Evolutionary conservation across 2,113 vertebrate species (phyloP).

Genomic region (Hemiprocne comata): DNA sequence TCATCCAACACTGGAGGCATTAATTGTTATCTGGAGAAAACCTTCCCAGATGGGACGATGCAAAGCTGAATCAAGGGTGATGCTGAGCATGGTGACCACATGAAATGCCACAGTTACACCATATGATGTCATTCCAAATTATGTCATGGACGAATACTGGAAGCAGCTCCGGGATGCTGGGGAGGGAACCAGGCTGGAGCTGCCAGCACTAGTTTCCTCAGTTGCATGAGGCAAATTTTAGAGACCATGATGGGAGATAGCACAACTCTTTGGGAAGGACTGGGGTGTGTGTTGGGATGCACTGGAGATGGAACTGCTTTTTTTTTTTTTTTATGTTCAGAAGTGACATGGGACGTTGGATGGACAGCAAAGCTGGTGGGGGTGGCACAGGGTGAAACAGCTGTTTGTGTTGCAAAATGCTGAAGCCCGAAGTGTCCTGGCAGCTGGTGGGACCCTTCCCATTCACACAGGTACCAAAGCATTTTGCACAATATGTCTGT

Average conservation of each 20-base stretch:
- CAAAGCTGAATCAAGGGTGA: not conserved
- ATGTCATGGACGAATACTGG: not conserved
- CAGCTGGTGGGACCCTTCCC: not conserved
- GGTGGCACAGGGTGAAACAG: not conserved
- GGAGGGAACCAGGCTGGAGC: not conserved
- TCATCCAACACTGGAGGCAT: not conserved
- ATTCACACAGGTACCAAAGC: not conserved
- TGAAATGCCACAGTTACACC: not conserved
- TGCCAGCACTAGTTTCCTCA: accelerated
- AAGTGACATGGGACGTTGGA: not conserved
- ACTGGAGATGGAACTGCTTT: not conserved
- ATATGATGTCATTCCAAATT: accelerated
- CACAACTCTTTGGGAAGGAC: accelerated
- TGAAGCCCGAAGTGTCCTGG: accelerated
- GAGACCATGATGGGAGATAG: not conserved
- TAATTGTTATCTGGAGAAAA: not conserved
- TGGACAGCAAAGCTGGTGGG: not conserved
- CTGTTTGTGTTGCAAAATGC: not conserved
- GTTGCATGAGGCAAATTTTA: not conserved
- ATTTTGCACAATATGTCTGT: not conserved
- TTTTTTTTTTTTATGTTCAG: not conserved
- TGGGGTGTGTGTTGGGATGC: not conserved
- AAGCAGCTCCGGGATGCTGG: not conserved
- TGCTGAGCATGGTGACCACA: accelerated
- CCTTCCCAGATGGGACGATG: not conserved